These are phyloP conservation scores for Chaetophractus vellerosus DNA, from an alignment of 2,797 vertebrate species.

Conservation along the genomic window DNA sequence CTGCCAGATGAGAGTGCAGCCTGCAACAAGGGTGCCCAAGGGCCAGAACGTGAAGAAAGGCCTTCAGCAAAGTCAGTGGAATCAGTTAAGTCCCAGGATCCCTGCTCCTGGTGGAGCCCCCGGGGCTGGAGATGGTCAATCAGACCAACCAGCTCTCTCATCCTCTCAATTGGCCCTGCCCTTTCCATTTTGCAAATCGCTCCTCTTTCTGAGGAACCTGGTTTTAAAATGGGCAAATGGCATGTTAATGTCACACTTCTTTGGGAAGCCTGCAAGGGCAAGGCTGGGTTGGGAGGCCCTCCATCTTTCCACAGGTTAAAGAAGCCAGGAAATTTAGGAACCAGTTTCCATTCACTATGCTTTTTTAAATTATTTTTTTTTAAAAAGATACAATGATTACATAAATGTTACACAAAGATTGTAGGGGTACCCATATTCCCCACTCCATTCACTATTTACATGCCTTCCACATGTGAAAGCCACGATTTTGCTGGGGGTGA, in stretches of 20 bases:
- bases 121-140: neutral
- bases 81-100: neutral
- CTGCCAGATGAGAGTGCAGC: neutral
- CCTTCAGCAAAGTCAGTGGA: neutral
- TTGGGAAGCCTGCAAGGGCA: neutral
- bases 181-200: neutral
- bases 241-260: slow-evolving; percentile 16
- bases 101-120: neutral
- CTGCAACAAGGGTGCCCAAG: neutral
- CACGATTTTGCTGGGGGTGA: neutral
- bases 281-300: neutral
- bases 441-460: neutral
- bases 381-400: too few relatives aligned
- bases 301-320: neutral
- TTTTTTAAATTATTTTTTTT: too few relatives aligned
- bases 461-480: neutral
- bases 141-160: neutral
- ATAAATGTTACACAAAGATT: too few relatives aligned
- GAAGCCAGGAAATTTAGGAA: neutral
- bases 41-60: neutral
- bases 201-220: neutral
- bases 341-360: neutral
- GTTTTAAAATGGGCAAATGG: slow-evolving; percentile 45
- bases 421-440: too few relatives aligned
- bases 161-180: neutral